A percentile compares a stretch with the other conserved stretches of the same genome.
Evolutionary conservation across 23 tunicate genomes (phyloP).

Genomic region (Trididemnum clinides): DNA sequence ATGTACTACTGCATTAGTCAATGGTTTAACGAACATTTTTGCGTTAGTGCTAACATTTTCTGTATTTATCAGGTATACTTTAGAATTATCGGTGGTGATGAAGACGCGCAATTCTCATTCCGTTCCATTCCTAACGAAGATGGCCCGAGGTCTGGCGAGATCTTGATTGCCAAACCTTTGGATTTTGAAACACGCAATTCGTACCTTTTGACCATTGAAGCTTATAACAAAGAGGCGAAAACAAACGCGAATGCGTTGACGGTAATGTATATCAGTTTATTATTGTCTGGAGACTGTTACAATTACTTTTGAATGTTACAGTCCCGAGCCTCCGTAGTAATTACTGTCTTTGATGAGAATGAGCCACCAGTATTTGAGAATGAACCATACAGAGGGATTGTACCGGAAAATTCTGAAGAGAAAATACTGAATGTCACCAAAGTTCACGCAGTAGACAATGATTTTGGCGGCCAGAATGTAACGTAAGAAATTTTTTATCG

Average conservation of each 20-base stretch:
- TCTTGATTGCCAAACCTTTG: conserved; percentile 34
- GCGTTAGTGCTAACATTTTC: not conserved
- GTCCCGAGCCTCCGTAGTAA: not conserved
- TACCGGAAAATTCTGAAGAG: conserved; percentile 2
- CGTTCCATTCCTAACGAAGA: conserved; percentile 21
- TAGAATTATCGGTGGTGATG: conserved; percentile 39
- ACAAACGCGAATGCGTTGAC: no score
- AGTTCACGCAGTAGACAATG: conserved; percentile 54
- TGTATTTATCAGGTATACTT: conserved; percentile 37
- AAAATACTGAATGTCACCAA: not conserved
- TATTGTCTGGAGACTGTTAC: not conserved
- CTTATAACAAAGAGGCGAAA: conserved; percentile 65
- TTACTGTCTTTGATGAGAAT: conserved; percentile 61
- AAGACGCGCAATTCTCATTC: conserved; percentile 20
- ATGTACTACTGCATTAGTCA: not conserved
- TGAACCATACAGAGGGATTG: conserved; percentile 39
- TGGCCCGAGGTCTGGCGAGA: conserved; percentile 46
- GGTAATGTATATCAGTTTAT: no score
- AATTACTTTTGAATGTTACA: no score
- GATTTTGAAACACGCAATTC: conserved; percentile 60
- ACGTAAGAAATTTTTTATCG: no score
- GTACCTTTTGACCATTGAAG: conserved; percentile 21
- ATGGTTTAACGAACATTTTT: not conserved
- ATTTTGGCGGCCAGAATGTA: conserved; percentile 71
- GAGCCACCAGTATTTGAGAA: conserved; percentile 66